Base-by-base conservation (phyloP, 2,888 invertebrate species). In the Brassicogethes aeneus region DNA sequence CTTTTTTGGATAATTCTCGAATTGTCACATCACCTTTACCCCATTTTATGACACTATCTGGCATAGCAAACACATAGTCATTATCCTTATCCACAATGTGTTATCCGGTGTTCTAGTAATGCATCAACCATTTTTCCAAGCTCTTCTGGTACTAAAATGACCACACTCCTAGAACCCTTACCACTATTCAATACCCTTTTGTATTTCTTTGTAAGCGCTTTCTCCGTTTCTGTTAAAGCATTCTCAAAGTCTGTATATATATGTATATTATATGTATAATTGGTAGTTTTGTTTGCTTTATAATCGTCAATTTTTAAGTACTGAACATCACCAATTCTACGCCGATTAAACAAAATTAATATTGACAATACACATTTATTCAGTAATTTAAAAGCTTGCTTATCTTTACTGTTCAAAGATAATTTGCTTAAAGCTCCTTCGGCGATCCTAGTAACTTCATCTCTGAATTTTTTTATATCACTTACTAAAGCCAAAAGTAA, bases 1-100 rank as follows among this genome's bases (percentile, higher is more conserved):
- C 44, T 45, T 50, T 50, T 43, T 44, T 51, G 2, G 47, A 31
- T 3, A 57, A 39, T 13, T 33, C 43, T 41, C 51, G 35, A 29
- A 57, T 49, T 5, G 56, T 53, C 2, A 57, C 48, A 42, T 56
- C 55, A 3, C 52, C 55, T 47, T 53, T 45, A 33, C 51, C 55
- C 55, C 53, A 57, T 45, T 51, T 46, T 13, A 54, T 45, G 15
- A 31, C 49, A 35, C 54, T 55, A 3, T 39, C 43, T 3, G 52
- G 53, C 3, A 45, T 39, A 2, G 54, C 53, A 49, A 59, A 57
- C 16, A 57, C 39, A 35, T 55, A 58, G 8, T 53, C 48, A 42
- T 57, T 56, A 12, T 54, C 50, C n/a, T 2, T 39, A n/a, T 5
- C 42, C 12, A 38, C 55, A 54, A 40, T 50, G 55, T 40, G 54